These are phyloP conservation scores for Carassius gibelio DNA, from an alignment of 2,113 vertebrate species.

Conservation along the genomic window DNA sequence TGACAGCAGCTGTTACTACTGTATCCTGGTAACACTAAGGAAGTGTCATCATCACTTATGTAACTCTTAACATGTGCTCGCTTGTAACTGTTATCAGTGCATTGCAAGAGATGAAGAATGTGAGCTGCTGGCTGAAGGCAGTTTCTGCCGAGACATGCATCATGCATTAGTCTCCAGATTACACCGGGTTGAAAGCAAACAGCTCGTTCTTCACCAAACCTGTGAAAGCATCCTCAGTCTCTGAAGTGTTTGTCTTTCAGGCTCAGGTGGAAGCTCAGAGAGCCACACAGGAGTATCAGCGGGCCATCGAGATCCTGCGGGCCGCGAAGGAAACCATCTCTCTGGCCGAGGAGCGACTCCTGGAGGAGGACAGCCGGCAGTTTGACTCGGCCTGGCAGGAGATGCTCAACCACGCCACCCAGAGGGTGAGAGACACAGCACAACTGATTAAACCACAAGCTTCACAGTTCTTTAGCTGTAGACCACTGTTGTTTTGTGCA, in stretches of 20 bases:
- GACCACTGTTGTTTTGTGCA: not conserved
- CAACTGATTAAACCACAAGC: not conserved
- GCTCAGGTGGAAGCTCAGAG: slow-evolving; percentile 93
- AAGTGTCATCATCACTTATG: not conserved
- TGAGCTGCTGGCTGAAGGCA: not conserved
- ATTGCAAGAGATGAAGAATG: not conserved
- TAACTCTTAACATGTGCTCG: not conserved
- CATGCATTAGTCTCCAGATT: not conserved
- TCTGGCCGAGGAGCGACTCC: slow-evolving; percentile 87
- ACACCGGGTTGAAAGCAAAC: not conserved
- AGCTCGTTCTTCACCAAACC: not conserved
- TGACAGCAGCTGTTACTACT: not conserved
- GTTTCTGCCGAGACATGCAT: not conserved
- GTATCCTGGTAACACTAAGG: slow-evolving; percentile 1
- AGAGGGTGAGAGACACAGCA: slow-evolving; percentile 78
- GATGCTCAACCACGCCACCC: slow-evolving; percentile 97
- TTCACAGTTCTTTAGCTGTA: not conserved
- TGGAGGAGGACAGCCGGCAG: slow-evolving; percentile 94
- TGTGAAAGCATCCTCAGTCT: not conserved
- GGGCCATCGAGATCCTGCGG: slow-evolving; percentile 90
- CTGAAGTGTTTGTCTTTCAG: slow-evolving; percentile 63
- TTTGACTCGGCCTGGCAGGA: slow-evolving; percentile 99
- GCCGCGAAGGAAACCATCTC: slow-evolving; percentile 96
- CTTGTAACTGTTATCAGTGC: not conserved
- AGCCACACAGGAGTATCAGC: slow-evolving; percentile 95